These are phyloP conservation scores for Pissodes strobi DNA, from an alignment of 1,140 invertebrate species.

Conservation along the genomic window DNA sequence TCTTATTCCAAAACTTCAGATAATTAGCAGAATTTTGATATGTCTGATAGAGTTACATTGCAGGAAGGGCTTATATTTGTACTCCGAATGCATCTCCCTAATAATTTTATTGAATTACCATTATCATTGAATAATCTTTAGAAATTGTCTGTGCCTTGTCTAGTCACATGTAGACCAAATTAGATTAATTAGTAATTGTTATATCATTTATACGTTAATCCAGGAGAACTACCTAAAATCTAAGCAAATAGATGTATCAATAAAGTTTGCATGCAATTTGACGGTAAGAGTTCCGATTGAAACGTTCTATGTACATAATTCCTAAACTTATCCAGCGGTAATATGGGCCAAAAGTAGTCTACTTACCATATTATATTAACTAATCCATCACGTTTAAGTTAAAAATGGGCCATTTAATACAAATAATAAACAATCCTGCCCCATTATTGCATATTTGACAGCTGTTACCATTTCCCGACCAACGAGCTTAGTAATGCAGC, in stretches of 20 bases:
- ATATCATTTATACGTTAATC: constrained; percentile 21
- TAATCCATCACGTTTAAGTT: constrained; percentile 56
- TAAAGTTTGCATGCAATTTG: neutral
- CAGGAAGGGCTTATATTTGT: too few species aligned
- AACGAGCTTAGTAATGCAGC: too few species aligned
- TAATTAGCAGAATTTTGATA: constrained; percentile 15
- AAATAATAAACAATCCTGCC: constrained; percentile 49
- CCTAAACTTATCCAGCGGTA: neutral
- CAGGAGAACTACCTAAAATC: constrained; percentile 17
- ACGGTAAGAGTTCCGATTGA: neutral
- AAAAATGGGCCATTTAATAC: constrained; percentile 50
- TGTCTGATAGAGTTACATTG: constrained; percentile 12
- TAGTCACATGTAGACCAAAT: constrained; percentile 5
- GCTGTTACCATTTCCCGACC: constrained; percentile 45
- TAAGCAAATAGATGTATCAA: constrained; percentile 24
- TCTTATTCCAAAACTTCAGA: too few species aligned
- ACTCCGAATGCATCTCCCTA: too few species aligned
- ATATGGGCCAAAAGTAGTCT: constrained; percentile 9
- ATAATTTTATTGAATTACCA: too few species aligned
- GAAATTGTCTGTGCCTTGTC: too few species aligned
- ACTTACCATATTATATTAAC: constrained; percentile 55
- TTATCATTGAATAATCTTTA: too few species aligned
- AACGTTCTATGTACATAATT: neutral
- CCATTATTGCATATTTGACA: constrained; percentile 56
- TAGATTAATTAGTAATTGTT: constrained; percentile 4